Percentiles rank a stretch among this genome's conserved stretches.
Conservation (phyloP, 2,113 vertebrate species). For the Arenaria interpres region DNA sequence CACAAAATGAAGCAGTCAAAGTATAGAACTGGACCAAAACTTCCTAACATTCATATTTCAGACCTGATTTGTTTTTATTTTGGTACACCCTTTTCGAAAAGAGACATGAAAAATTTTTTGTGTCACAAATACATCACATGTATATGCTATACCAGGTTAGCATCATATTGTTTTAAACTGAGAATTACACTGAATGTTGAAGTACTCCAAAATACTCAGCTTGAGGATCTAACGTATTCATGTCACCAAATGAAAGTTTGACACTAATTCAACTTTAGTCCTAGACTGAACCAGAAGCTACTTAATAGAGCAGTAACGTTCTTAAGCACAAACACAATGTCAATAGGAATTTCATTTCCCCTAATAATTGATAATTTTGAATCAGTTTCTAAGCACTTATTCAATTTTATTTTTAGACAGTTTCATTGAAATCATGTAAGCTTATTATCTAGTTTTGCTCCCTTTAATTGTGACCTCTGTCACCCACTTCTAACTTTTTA, state of each 20-base stretch:
- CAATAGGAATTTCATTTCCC: background rate
- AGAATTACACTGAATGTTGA: background rate
- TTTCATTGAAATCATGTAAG: background rate
- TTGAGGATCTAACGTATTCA: background rate
- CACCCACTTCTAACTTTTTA: background rate
- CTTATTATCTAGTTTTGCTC: background rate
- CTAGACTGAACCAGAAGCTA: background rate
- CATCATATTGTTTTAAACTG: background rate
- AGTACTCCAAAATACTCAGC: background rate
- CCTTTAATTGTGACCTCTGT: background rate
- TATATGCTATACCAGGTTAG: background rate
- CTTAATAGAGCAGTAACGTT: background rate
- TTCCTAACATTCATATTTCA: background rate
- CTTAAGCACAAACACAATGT: background rate
- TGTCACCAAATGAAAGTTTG: background rate
- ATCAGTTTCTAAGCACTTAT: background rate
- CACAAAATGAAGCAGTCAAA: background rate
- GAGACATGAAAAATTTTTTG: fast-evolving
- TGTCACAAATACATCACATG: background rate
- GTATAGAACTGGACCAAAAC: background rate
- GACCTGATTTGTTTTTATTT: background rate
- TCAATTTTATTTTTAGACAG: background rate
- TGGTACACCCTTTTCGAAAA: background rate
- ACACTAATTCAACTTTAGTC: background rate
- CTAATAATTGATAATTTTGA: background rate